A percentile compares a stretch with the other conserved stretches of the same genome.
Evolutionary conservation across 2,113 vertebrate species (phyloP).

Genomic region (Antechinus flavipes): DNA sequence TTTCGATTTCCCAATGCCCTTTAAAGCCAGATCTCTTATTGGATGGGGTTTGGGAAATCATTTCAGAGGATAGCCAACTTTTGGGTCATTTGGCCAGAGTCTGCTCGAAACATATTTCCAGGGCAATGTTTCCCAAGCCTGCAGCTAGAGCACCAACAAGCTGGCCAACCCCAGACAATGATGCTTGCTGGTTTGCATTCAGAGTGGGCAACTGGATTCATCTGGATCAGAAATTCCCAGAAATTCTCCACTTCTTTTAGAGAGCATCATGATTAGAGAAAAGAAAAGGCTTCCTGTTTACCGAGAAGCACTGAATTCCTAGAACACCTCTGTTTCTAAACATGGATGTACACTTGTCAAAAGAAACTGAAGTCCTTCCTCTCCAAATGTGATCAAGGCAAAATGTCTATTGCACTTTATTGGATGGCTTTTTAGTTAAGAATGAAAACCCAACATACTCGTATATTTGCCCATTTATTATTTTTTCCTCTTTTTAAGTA

Average conservation of each 20-base stretch:
- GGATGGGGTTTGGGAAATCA: neutral
- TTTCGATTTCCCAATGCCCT: neutral
- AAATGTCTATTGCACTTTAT: neutral
- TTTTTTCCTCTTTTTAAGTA: slow-evolving; percentile 44
- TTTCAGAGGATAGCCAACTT: neutral
- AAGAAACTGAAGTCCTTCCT: slow-evolving; percentile 28
- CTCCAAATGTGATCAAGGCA: slow-evolving; percentile 6
- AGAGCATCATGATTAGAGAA: neutral
- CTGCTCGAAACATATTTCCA: slow-evolving; percentile 12
- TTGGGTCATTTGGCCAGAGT: rapidly evolving
- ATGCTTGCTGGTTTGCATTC: neutral
- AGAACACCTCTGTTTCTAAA: neutral
- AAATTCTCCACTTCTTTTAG: neutral
- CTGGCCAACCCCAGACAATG: rapidly evolving
- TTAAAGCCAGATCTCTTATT: neutral
- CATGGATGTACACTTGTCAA: neutral
- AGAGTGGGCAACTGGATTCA: neutral
- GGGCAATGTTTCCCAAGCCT: neutral
- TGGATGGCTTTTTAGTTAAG: neutral
- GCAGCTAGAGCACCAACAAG: slow-evolving; percentile 7
- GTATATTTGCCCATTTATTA: neutral
- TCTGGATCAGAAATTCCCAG: neutral
- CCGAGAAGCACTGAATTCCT: neutral
- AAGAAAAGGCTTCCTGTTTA: neutral
- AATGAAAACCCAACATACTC: neutral